Evolutionary conservation across 2,888 invertebrate species (phyloP), one percentile per base, ranked within the genome.

Genomic region (Tethea ocularis): DNA sequence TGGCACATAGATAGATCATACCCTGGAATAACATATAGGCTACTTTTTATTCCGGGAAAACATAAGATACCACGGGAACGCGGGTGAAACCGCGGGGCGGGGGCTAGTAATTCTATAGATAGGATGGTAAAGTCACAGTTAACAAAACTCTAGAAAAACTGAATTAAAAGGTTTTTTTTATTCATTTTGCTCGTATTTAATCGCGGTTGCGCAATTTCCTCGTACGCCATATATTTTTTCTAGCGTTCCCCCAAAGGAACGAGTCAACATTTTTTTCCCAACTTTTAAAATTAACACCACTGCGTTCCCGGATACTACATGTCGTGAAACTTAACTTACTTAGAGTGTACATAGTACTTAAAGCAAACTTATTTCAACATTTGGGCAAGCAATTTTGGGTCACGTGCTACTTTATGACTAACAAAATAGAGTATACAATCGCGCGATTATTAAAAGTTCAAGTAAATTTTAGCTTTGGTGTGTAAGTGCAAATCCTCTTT

Each of bases 401-500:
- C 46, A 2, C 20, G 10, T 20, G 20, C 20, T 46, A 46, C 46
- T 20, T 46, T 46, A 20, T 46, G 0, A 3, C 10, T 20, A 46
- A 46, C 46, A n/a, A 10, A 20, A 46, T 46, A 46, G 20, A 20
- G 46, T 8, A 7, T 20, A 46, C 2, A 46, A n/a, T 46, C 17
- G 46, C 0, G 20, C 20, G 46, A 17, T 46, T n/a, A 46, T 46
- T 46, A 46, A 20, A 20, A 6, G 20, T 10, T 10, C n/a, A 46
- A 46, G 17, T 20, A 20, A n/a, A 55, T 38, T 51, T 52, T 68
- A 1, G 53, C 7, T 13, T 15, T 60, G 66, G 62, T 68, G 61
- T 71, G 59, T 66, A 67, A 72, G 72, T 67, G 64, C 61, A 76
- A 76, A 78, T 78, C 68, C 69, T 72, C 68, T 75, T 80, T 71